Conservation (phyloP, 1,140 invertebrate species). For the Microplitis mediator region DNA sequence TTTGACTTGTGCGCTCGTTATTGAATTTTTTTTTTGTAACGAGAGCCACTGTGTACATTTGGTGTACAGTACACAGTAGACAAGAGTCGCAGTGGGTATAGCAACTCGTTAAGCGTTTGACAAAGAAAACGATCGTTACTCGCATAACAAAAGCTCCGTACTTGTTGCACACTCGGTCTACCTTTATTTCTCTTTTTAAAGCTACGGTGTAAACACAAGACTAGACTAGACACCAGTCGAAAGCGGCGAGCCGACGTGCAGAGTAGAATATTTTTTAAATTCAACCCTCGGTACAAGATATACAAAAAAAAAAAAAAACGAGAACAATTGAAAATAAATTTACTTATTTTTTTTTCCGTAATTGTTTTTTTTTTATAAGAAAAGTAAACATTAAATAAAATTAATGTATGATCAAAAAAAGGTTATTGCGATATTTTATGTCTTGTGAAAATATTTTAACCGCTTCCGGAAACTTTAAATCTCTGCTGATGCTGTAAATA, state of each 20-base stretch:
- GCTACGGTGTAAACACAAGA: neutral
- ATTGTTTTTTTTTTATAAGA: too few species aligned
- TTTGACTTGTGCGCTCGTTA: too few species aligned
- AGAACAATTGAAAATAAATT: neutral
- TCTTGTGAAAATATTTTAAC: too few species aligned
- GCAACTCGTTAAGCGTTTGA: constrained; percentile 5
- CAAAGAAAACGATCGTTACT: constrained; percentile 29
- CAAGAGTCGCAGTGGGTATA: neutral
- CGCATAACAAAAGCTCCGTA: constrained; percentile 29
- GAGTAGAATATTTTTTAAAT: constrained; percentile 9
- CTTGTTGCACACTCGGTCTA: constrained; percentile 26
- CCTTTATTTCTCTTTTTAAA: neutral
- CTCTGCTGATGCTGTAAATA: too few species aligned
- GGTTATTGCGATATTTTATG: too few species aligned
- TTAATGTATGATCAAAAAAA: too few species aligned
- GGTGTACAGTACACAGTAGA: neutral
- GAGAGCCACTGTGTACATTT: neutral
- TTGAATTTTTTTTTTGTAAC: neutral
- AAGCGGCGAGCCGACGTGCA: neutral
- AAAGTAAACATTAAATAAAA: too few species aligned
- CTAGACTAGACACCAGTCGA: neutral
- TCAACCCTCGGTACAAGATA: neutral
- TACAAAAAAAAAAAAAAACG: neutral
- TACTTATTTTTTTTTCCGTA: too few species aligned
- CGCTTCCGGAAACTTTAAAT: too few species aligned